phyloP scores from a whole-genome alignment of 2,113 vertebrate species.

The Apistogramma diplotaenia region DNA sequence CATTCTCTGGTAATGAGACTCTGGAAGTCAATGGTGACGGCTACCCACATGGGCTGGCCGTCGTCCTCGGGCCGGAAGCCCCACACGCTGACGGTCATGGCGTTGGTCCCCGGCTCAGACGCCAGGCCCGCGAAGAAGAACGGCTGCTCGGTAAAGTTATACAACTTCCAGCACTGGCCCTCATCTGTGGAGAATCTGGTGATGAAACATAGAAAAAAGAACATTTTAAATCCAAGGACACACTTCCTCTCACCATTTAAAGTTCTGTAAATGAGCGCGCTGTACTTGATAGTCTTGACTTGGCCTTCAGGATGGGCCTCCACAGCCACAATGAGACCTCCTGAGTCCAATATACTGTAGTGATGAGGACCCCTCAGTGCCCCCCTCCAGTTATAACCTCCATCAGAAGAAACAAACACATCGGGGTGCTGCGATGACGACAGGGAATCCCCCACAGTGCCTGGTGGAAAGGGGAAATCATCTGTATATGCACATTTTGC shows the following conservation, averaged over 20 bases:
- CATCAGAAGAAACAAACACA: conserved; percentile 79
- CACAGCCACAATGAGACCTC: conserved; percentile 80
- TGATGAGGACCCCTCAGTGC: conserved; percentile 77
- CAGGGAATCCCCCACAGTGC: conserved; percentile 78
- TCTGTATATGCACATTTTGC: neutral
- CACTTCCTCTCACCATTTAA: neutral
- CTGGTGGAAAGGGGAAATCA: conserved; percentile 42
- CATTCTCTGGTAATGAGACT: conserved; percentile 78
- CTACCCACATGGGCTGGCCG: conserved; percentile 79
- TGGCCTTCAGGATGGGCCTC: conserved; percentile 67
- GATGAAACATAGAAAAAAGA: neutral
- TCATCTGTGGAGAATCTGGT: conserved; percentile 82
- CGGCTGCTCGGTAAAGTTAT: conserved; percentile 80
- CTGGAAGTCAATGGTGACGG: conserved; percentile 81
- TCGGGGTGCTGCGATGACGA: conserved; percentile 73
- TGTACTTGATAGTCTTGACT: conserved; percentile 79
- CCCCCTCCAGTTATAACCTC: conserved; percentile 79
- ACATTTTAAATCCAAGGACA: neutral
- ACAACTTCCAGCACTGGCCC: conserved; percentile 79
- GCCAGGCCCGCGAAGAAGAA: conserved; percentile 79
- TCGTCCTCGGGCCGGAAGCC: conserved; percentile 77
- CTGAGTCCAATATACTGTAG: conserved; percentile 81
- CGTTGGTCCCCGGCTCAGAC: conserved; percentile 78
- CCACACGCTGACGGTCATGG: conserved; percentile 81
- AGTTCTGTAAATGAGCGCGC: neutral